These are phyloP conservation scores for Zosterops lateralis DNA, from an alignment of 2,113 vertebrate genomes.

Conservation along the genomic window DNA sequence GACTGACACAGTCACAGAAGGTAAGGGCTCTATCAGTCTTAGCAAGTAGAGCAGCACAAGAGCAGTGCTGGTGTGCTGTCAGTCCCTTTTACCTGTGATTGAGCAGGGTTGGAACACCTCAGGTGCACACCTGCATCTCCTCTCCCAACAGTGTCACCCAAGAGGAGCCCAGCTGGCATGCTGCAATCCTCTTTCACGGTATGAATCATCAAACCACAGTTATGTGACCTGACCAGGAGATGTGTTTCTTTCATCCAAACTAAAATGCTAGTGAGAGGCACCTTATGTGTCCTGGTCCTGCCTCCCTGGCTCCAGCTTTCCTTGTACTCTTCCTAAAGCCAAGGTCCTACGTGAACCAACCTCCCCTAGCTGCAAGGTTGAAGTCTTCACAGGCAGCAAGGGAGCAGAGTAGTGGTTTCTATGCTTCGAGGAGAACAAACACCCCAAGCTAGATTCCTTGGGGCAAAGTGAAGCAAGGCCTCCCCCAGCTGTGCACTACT, in stretches of 20 bases:
- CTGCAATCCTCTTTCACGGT: fast-evolving
- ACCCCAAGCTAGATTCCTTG: neutral
- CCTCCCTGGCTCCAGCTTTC: neutral
- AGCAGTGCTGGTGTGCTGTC: neutral
- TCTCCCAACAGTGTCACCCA: fast-evolving
- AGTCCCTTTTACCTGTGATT: neutral
- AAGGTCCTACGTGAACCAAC: fast-evolving
- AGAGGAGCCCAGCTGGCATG: neutral
- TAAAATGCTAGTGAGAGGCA: neutral
- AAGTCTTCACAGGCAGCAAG: neutral
- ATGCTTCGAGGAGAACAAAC: neutral
- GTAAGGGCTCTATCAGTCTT: neutral
- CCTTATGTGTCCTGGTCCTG: neutral
- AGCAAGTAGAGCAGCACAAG: neutral
- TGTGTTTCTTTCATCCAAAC: neutral
- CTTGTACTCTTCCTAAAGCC: neutral
- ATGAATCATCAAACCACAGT: neutral
- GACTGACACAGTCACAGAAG: neutral
- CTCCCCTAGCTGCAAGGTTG: neutral
- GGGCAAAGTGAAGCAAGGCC: neutral
- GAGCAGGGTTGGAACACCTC: neutral
- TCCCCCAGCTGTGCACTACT: neutral
- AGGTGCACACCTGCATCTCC: neutral
- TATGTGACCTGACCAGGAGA: neutral
- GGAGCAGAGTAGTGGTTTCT: neutral